Base-by-base conservation (phyloP, 2,113 vertebrate genomes). In the Periophthalmus modestus region DNA sequence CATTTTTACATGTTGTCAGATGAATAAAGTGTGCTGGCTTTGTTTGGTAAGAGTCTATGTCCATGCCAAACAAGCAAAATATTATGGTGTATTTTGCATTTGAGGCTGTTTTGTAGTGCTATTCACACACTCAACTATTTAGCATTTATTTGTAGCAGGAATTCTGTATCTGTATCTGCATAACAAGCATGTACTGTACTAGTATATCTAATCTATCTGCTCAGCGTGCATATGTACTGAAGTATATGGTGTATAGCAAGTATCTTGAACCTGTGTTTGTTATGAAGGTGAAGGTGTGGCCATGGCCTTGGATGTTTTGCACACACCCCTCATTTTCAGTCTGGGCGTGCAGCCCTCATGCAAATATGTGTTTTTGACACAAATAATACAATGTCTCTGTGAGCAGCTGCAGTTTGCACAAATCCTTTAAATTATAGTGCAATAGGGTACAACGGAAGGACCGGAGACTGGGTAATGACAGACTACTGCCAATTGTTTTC, bases 281-380 rank as follows among this genome's bases (percentile, higher is more conserved):
- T 81, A 52, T 58, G 11, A 36, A 73, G 66, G 77, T 81, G 86
- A 63, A 83, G 86, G 82, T 82, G 85, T 69, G 80, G 75, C 87
- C 86, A 85, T 85, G 65, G 88, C 90, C 83, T 84, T 78, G 62
- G 84, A 80, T 57, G 66, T 80, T 68, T 80, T 78, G 62, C 82
- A 80, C 74, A 89, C 77, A 88, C 86, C 86, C 74, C 80, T 89
- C 73, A 91, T 90, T 91, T 92, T 88, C 88, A 85, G 90, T 90
- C 89, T 91, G 87, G 82, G 72, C 86, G 76, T 78, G 77, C 85
- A 84, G 73, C 72, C 82, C 76, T 82, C 28, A 47, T 78, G 86
- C 85, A 91, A 89, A 92, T 90, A 82, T 87, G 82, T 84, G 86
- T 89, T 91, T 91, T 90, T 88, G 83, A 84, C 78, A 84, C 67